Evolutionary conservation across 2,113 vertebrate species (phyloP), one percentile per base, ranked within the genome.

Genomic region (Poeciliopsis retropinna): DNA sequence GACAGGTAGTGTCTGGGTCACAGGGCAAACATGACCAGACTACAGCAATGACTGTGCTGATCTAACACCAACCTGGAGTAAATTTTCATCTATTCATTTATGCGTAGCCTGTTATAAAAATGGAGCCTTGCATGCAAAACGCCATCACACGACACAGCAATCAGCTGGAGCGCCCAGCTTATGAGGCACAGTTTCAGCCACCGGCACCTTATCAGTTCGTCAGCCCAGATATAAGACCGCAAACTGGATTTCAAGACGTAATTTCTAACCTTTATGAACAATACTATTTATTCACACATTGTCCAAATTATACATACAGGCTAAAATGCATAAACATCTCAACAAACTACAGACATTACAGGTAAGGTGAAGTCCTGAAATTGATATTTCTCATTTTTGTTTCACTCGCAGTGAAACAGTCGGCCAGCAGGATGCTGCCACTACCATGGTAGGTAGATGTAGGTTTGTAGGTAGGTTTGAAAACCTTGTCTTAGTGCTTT

Each of bases 1-100:
- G 90, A 93, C 90, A 94, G 92, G 91, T 94, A 92, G 89, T 90
- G 94, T 93, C 90, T 95, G 87, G 87, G 86, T 92, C 93, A 92
- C 88, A 89, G 85, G 92, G 90, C 89, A 94, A 94, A 93, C 90
- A 66, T 70, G 93, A 83, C 78, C 89, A 64, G 87, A 85, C 73
- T 84, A 83, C 80, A 88, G 73, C 80, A 79, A 71, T 70, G 80
- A 76, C 76, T 66, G 4, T 70, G 61, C 90, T 91, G 89, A 90
- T 87, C 89, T 85, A 92, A 75, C 83, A 70, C 71, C 65, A 71
- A 72, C 30, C 73, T 74, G 41, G 86, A 83, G 83, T 37, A 80
- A 80, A 80, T 19, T 1, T 51, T 47, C 70, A 54, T 61, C 57
- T 14, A 28, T 19, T 34, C 29, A 37, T 5, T 51, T 69, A 34